A percentile compares a stretch with the other conserved stretches of the same genome.
Conservation (phyloP, 2,113 vertebrate species). For the Stictonetta naevosa region DNA sequence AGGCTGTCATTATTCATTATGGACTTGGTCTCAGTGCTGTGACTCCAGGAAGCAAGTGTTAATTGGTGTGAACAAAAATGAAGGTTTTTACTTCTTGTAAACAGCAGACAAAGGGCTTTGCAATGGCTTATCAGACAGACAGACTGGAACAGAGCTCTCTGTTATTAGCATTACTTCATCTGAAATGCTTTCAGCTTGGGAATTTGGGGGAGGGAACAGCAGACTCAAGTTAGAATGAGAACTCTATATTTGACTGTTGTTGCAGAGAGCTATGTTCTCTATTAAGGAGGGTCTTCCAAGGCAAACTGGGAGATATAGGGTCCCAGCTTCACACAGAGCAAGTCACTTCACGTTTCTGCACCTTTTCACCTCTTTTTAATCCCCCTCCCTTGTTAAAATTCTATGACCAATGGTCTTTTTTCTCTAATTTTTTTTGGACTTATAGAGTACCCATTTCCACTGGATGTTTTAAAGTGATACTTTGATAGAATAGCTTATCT, state of each 20-base stretch:
- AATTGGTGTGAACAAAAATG: background rate
- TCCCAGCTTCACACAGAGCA: background rate
- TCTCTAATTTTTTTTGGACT: background rate
- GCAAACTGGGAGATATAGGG: background rate
- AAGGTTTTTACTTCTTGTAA: background rate
- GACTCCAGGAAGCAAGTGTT: background rate
- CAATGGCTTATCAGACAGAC: background rate
- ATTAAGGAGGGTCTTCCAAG: background rate
- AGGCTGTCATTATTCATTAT: background rate
- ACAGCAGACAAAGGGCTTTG: constrained; percentile 8
- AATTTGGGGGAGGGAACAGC: background rate
- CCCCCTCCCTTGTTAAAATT: background rate
- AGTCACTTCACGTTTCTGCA: background rate
- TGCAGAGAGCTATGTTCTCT: background rate
- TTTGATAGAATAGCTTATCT: background rate
- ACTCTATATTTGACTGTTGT: background rate
- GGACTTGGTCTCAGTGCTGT: background rate
- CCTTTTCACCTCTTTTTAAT: background rate
- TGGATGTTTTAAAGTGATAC: background rate
- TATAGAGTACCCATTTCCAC: background rate
- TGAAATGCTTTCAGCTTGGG: background rate
- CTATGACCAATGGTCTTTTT: fast-evolving
- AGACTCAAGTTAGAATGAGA: background rate
- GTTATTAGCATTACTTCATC: background rate
- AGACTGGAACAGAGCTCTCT: background rate